Evolutionary conservation across 2,888 invertebrate species (phyloP).

Genomic region (Thalpophila matura): DNA sequence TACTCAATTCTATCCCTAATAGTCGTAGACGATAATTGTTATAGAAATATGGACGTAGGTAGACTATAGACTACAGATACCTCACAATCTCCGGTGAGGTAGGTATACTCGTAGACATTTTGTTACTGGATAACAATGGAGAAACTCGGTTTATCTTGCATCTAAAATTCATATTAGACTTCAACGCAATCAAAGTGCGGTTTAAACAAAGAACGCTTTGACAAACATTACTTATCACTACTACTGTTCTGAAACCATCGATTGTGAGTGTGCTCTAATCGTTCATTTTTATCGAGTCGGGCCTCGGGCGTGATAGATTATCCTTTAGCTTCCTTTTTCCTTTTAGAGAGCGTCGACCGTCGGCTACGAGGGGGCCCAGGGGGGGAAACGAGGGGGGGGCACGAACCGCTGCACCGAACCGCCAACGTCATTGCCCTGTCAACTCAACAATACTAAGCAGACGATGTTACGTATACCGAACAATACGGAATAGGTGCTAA

Average conservation of each 20-base stretch:
- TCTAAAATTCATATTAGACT: constrained; percentile 14
- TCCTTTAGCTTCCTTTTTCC: constrained; percentile 89
- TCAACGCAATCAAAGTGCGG: constrained; percentile 25
- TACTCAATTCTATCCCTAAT: constrained; percentile 64
- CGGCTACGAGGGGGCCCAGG: constrained; percentile 80
- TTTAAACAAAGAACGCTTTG: constrained; percentile 59
- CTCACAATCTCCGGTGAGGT: not conserved
- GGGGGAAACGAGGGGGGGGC: constrained; percentile 73
- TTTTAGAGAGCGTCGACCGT: constrained; percentile 90
- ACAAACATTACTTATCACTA: constrained; percentile 64
- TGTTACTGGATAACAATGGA: constrained; percentile 9
- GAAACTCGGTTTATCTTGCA: not conserved
- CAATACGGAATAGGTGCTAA: constrained; percentile 83
- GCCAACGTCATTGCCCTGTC: constrained; percentile 90
- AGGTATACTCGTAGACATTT: not conserved
- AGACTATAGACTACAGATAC: not conserved
- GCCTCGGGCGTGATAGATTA: constrained; percentile 90
- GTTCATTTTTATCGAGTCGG: constrained; percentile 89
- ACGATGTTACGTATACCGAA: constrained; percentile 83
- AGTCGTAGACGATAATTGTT: constrained; percentile 43
- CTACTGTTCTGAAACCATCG: constrained; percentile 79
- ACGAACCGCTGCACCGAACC: constrained; percentile 81
- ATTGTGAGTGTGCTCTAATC: constrained; percentile 85
- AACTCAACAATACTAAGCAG: constrained; percentile 90
- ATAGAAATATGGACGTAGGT: constrained; percentile 13